Evolutionary conservation across 2,888 invertebrate species (phyloP).

Genomic region (Sphaerophoria rueppellii): DNA sequence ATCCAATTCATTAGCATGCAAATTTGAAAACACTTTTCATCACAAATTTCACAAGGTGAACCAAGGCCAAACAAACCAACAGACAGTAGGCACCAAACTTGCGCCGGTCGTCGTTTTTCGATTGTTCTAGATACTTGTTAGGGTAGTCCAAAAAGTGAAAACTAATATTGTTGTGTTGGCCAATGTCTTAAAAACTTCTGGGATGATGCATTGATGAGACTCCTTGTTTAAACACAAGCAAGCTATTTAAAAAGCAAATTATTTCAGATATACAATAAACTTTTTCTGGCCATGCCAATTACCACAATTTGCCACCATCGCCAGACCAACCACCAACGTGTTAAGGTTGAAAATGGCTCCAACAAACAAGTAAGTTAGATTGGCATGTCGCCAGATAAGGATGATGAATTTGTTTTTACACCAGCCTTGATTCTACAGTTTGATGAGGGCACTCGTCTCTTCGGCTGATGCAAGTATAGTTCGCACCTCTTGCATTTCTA

Average conservation of each 20-base stretch:
- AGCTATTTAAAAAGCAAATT: no score
- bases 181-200: no score
- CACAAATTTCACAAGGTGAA: constrained; percentile 36
- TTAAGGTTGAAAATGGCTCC: constrained; percentile 11
- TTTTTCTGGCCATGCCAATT: no score
- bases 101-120: not conserved
- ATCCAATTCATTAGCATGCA: constrained; percentile 63
- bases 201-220: no score
- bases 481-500: constrained; percentile 9
- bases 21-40: constrained; percentile 60
- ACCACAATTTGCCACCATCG: no score
- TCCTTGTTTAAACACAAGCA: no score
- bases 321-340: not conserved
- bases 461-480: not conserved
- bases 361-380: constrained; percentile 45
- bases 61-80: constrained; percentile 14
- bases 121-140: constrained; percentile 6
- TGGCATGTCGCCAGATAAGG: constrained; percentile 67
- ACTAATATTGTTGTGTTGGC: no score
- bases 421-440: not conserved
- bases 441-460: not conserved
- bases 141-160: no score
- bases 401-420: constrained; percentile 66
- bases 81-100: not conserved
- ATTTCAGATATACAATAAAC: no score